Evolutionary conservation across 2,797 vertebrate species (phyloP), one percentile per base, ranked within the genome.

Genomic region (Intellagama lesueurii): DNA sequence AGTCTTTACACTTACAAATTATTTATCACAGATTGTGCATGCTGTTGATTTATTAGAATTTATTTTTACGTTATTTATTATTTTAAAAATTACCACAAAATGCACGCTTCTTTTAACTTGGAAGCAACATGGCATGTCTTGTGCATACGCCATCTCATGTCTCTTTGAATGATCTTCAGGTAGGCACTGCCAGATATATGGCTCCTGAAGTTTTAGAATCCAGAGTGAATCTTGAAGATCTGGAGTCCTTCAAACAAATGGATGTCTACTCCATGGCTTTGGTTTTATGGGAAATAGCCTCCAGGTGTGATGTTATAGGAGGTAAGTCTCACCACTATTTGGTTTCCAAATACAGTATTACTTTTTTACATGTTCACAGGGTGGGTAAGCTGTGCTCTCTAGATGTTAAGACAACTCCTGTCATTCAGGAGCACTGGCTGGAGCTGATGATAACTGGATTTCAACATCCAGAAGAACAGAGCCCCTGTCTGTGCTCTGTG

Each of bases 181-280:
- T 98, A 91, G 98, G 98, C 73, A 99, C 98, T 0, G 98, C 98
- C 56, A 98, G 98, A 81, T 99, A 99, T 93, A 99, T 99, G 98
- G 98, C 98, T 70, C 98, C 98, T 0, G 98, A 99, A 91, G 98
- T 98, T 11, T 95, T 99, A 30, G 98, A 98, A 94, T 98, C 98
- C 87, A 96, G 98, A 88, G 98, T 98, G 87, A 99, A 99, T 95
- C 97, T 99, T 89, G 98, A 98, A 93, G 98, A 99, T 93, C 96
- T 98, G 28, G 98, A 98, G 93, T 98, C 98, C 72, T 99, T 99
- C 89, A 98, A 98, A 94, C 98, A 98, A 96, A 98, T 98, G 97
- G 98, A 99, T 3, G 98, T 99, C 66, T 99, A 99, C 94, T 99
- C 98, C 90, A 97, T 98, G 98, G 97, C 98, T 78, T 96, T 99